These are phyloP conservation scores for Steinernema feltiae DNA, from an alignment of 1,140 invertebrate species.

Conservation along the genomic window DNA sequence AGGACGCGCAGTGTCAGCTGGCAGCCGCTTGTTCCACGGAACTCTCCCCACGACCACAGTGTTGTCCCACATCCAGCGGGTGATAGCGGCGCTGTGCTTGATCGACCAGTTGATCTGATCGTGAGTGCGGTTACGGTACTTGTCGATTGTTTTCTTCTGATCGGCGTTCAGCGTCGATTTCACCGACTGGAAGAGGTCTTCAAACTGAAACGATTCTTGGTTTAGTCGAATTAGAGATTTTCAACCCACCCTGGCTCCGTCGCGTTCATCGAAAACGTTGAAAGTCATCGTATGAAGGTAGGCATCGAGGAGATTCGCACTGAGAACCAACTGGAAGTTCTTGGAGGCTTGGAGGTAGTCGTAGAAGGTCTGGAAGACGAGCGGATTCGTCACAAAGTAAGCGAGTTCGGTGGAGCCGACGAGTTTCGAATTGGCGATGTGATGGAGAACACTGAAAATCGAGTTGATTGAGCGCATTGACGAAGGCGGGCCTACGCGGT, in stretches of 20 bases:
- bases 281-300: constrained; percentile 27
- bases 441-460: constrained; percentile 20
- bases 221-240: neutral
- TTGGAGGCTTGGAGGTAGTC: neutral
- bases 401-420: constrained; percentile 12
- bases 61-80: neutral
- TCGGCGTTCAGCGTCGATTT: neutral
- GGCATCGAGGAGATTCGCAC: constrained; percentile 13
- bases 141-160: neutral
- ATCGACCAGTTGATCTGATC: neutral
- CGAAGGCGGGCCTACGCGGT: constrained; percentile 6
- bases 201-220: neutral
- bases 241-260: neutral
- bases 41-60: neutral
- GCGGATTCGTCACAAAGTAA: constrained; percentile 21
- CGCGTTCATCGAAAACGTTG: neutral
- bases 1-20: neutral
- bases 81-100: neutral
- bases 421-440: constrained; percentile 21
- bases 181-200: neutral
- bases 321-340: neutral
- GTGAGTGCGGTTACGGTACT: neutral
- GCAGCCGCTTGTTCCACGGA: neutral
- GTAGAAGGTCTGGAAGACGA: constrained; percentile 19
- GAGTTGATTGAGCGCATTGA: neutral